Percentiles rank a stretch among this genome's conserved stretches.
Conservation (phyloP, 2,888 invertebrate species). For the Elysia crispata region DNA sequence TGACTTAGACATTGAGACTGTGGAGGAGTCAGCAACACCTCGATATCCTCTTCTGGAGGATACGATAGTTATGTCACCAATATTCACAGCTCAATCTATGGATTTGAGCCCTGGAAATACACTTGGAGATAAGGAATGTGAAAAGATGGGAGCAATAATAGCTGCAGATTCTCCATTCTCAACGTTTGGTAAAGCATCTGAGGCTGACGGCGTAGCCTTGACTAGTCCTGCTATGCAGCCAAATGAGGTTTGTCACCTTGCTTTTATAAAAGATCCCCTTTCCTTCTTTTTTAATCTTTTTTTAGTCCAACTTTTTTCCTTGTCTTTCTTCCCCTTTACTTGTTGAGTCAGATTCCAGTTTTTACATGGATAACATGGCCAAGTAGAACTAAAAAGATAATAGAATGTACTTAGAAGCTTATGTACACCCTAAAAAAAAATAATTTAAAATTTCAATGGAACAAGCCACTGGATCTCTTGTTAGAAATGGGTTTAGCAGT, state of each 20-base stretch:
- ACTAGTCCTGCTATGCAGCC: constrained; percentile 6
- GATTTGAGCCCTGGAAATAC: constrained; percentile 50
- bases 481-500: too few relatives aligned
- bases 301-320: too few relatives aligned
- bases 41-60: constrained; percentile 46
- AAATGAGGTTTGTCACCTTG: constrained; percentile 23
- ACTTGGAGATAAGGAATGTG: neutral
- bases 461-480: too few relatives aligned
- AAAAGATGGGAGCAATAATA: neutral
- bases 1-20: constrained; percentile 10
- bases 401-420: too few relatives aligned
- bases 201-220: neutral
- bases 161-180: constrained; percentile 63
- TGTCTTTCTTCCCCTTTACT: too few relatives aligned
- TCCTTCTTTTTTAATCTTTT: too few relatives aligned
- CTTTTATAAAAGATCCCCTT: too few relatives aligned
- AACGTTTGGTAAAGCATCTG: constrained; percentile 69
- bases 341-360: too few relatives aligned
- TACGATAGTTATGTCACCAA: constrained; percentile 39
- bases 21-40: constrained; percentile 18
- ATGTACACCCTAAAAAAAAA: too few relatives aligned
- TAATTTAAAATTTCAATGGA: too few relatives aligned
- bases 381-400: too few relatives aligned
- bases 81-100: constrained; percentile 47
- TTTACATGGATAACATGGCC: too few relatives aligned